Evolutionary conservation across 1,140 invertebrate species (phyloP), one percentile per base, ranked within the genome.

Genomic region (Zophobas atratus): DNA sequence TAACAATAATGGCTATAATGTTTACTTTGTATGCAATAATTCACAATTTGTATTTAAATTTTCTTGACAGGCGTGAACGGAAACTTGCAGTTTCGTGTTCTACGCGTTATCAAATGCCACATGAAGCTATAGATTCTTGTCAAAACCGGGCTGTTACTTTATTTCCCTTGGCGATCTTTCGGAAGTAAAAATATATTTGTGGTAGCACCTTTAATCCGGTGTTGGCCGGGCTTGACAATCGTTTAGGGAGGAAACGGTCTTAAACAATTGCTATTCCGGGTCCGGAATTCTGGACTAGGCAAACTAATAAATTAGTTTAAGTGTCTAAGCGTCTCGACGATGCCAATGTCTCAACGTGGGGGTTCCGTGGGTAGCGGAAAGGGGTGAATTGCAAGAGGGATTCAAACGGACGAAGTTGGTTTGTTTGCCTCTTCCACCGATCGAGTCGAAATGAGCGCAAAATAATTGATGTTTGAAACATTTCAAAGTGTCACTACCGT

Each of bases 221-320:
- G 20, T 51, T 39, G 60, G 60, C 1, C n/a, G n/a, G 36, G 70
- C 33, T 53, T 72, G 70, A 72, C 70, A 72, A 73, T 56, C 39
- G 71, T 39, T 73, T n/a, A 36, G 34, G 36, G 55, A 73, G 63
- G 63, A 70, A 70, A 70, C 71, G 49, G 39, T 51, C 49, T 73
- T 73, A 73, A 73, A 73, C 71, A 53, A 56, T 73, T 48, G 38
- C 38, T 70, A 70, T 70, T 55, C 46, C 60, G 60, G 60, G 60
- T 73, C 56, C 35, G 8, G 43, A 73, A 60, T 75, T 75, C 72
- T 43, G 53, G 55, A 75, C 72, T 46, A 60, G 72, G 41, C 49
- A 36, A 75, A 75, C 72, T 75, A 75, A 75, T 75, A 75, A 75
- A 75, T 75, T 75, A 75, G 72, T 75, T 57, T 57, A 43, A 55